Evolutionary conservation across 2,797 vertebrate species (phyloP).

Genomic region (Schizothorax lantsangensis): DNA sequence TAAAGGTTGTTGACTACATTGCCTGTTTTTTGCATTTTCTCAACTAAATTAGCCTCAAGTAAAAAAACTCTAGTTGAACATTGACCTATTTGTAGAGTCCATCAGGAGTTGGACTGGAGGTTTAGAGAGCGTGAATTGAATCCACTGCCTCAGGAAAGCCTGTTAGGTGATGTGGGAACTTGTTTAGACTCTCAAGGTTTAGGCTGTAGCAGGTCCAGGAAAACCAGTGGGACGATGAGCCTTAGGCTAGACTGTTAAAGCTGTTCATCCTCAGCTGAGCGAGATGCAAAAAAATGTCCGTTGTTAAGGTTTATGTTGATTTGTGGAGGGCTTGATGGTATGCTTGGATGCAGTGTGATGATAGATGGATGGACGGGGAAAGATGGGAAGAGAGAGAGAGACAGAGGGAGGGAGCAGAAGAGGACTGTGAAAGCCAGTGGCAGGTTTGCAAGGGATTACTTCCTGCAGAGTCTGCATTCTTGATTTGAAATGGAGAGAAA

Average conservation of each 20-base stretch:
- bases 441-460: conserved; percentile 84
- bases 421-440: conserved; percentile 78
- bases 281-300: not conserved
- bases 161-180: conserved; percentile 38
- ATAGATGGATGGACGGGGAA: conserved; percentile 32
- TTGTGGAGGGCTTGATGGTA: not conserved
- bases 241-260: conserved; percentile 12
- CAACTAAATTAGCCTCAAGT: not conserved
- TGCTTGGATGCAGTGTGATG: conserved; percentile 33
- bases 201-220: not conserved
- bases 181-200: conserved; percentile 30
- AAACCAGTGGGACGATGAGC: conserved; percentile 31
- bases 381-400: conserved; percentile 57
- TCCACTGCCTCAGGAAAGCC: conserved; percentile 6
- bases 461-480: conserved; percentile 85
- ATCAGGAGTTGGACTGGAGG: conserved; percentile 1
- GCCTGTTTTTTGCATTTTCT: conserved; percentile 1
- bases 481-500: conserved; percentile 83
- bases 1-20: not conserved
- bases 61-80: not conserved
- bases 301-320: not conserved
- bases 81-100: conserved; percentile 22
- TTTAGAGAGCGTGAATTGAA: conserved; percentile 1
- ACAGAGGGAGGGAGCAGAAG: conserved; percentile 62
- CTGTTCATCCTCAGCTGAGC: not conserved